A percentile compares a stretch with the other conserved stretches of the same genome.
Conservation (phyloP, 2,888 invertebrate species). For the Bembecia ichneumoniformis region DNA sequence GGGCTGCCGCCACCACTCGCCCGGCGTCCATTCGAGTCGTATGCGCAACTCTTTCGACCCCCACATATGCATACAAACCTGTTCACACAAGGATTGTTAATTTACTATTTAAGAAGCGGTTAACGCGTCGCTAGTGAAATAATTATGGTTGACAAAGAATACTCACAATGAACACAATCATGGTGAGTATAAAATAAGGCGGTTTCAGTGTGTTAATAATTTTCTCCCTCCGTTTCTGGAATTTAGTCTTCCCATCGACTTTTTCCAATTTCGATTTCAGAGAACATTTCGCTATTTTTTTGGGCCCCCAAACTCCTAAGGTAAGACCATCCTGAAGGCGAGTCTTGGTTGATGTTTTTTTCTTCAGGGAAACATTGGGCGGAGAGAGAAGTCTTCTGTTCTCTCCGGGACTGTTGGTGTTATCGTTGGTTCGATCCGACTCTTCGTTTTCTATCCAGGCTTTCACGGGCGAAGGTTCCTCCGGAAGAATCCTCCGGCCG, state of each 20-base stretch:
- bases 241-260: conserved; percentile 31
- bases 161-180: conserved; percentile 56
- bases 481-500: not conserved
- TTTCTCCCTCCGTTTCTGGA: conserved; percentile 45
- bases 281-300: conserved; percentile 21
- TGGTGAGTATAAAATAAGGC: conserved; percentile 53
- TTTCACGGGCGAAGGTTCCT: conserved; percentile 22
- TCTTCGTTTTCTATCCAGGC: conserved; percentile 52
- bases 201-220: conserved; percentile 41
- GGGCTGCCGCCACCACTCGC: conserved; percentile 73
- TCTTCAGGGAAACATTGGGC: conserved; percentile 12
- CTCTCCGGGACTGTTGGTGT: conserved; percentile 15
- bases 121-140: not conserved
- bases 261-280: conserved; percentile 17
- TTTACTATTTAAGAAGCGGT: not conserved
- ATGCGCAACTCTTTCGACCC: conserved; percentile 24
- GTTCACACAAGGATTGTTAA: not conserved
- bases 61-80: conserved; percentile 39
- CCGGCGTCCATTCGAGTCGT: conserved; percentile 47
- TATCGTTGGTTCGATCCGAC: conserved; percentile 21
- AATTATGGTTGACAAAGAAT: not conserved
- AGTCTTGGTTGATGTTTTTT: conserved; percentile 16
- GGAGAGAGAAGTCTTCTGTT: not conserved
- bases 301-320: conserved; percentile 28
- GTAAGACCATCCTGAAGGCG: conserved; percentile 45